These are phyloP conservation scores for Triplophysa rosa DNA, from an alignment of 2,113 vertebrate genomes.

Conservation along the genomic window DNA sequence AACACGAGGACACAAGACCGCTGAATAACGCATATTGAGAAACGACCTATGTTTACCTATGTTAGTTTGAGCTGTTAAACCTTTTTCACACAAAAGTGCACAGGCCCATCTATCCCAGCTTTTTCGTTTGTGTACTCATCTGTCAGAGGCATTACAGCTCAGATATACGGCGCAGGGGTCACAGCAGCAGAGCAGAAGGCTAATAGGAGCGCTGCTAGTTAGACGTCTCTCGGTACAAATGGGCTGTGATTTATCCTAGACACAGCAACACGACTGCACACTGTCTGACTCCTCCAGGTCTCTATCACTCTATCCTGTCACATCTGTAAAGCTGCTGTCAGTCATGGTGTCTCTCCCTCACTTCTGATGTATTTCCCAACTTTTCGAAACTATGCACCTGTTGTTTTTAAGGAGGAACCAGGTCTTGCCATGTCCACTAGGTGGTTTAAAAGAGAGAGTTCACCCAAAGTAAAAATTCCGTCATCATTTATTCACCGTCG, in stretches of 20 bases:
- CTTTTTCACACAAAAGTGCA: not conserved
- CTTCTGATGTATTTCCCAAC: slow-evolving; percentile 6
- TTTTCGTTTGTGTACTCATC: slow-evolving; percentile 37
- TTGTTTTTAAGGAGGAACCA: too few species aligned
- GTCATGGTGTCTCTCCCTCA: slow-evolving; percentile 35
- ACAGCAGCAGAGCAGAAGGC: slow-evolving; percentile 50
- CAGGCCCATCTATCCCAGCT: not conserved
- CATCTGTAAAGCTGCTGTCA: not conserved
- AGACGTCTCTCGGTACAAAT: slow-evolving; percentile 56
- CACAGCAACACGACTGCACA: slow-evolving; percentile 17
- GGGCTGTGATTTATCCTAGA: slow-evolving; percentile 55
- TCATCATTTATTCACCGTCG: too few species aligned
- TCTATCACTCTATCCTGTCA: slow-evolving; percentile 23
- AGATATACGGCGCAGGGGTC: slow-evolving; percentile 56
- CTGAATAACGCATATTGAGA: too few species aligned
- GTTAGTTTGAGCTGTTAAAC: too few species aligned
- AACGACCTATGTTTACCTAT: too few species aligned
- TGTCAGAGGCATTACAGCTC: slow-evolving; percentile 57
- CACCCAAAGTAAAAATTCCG: too few species aligned
- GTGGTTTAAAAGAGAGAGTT: too few species aligned
- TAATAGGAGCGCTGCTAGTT: slow-evolving; percentile 52
- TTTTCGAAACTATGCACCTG: not conserved
- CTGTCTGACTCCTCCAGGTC: slow-evolving; percentile 16
- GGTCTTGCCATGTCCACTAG: too few species aligned
- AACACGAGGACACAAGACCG: too few species aligned